These are phyloP conservation scores for Oncorhynchus clarkii DNA, from an alignment of 2,113 vertebrate genomes.

Conservation along the genomic window DNA sequence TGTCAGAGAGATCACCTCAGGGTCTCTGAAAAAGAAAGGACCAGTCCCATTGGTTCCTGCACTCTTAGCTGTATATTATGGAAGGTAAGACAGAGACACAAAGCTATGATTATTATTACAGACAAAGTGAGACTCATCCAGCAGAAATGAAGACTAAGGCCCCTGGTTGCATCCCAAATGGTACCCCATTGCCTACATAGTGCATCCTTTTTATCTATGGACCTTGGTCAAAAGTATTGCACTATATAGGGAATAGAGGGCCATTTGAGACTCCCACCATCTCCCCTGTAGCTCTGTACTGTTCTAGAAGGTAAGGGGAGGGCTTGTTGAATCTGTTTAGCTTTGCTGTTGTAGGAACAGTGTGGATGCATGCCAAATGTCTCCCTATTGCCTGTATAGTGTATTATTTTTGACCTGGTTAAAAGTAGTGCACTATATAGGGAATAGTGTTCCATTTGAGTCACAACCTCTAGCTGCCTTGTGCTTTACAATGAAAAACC, in stretches of 20 bases:
- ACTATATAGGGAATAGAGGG: too few species aligned
- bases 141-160: not conserved
- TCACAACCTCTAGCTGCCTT: not conserved
- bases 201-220: too few species aligned
- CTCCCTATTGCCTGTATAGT: too few species aligned
- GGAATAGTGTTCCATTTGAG: too few species aligned
- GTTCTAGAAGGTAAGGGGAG: not conserved
- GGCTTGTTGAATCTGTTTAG: not conserved
- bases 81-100: not conserved
- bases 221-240: too few species aligned
- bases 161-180: not conserved
- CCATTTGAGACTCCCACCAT: too few species aligned
- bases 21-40: too few species aligned
- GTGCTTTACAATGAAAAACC: slow-evolving; percentile 8
- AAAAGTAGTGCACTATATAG: too few species aligned
- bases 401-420: too few species aligned
- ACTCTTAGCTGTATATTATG: not conserved
- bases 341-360: slow-evolving; percentile 7
- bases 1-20: too few species aligned
- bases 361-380: not conserved
- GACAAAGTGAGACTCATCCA: not conserved
- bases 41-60: not conserved
- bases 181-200: too few species aligned
- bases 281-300: not conserved
- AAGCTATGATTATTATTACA: not conserved